These are phyloP conservation scores for Sebastes paucispinis DNA, from an alignment of 2,797 vertebrate species.

Conservation along the genomic window DNA sequence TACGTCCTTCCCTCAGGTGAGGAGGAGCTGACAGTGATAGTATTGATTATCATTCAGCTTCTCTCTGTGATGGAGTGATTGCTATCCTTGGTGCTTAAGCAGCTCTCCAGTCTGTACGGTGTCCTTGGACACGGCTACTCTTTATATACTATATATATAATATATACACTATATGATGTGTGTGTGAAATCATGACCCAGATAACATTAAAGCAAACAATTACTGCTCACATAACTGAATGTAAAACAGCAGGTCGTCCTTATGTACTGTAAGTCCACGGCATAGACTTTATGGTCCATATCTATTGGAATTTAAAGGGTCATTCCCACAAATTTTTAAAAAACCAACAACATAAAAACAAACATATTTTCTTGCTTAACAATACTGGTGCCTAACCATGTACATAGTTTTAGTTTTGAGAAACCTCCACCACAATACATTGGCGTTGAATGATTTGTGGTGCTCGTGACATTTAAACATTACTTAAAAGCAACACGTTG, in stretches of 20 bases:
- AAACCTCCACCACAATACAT: neutral
- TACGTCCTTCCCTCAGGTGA: conserved; percentile 46
- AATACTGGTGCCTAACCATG: no score
- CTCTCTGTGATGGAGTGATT: conserved; percentile 17
- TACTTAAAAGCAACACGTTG: neutral
- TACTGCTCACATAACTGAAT: neutral
- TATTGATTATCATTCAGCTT: conserved; percentile 53
- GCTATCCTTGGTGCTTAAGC: neutral
- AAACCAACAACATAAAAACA: neutral
- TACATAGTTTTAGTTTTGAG: neutral
- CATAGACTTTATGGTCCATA: neutral
- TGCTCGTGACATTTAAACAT: neutral
- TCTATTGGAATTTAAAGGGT: neutral
- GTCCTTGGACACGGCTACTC: conserved; percentile 20
- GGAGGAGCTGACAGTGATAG: conserved; percentile 40
- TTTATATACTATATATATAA: neutral
- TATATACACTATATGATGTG: neutral
- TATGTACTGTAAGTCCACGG: neutral
- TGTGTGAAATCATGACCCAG: neutral
- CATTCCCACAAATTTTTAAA: neutral
- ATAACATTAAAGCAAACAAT: neutral
- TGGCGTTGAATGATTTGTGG: neutral
- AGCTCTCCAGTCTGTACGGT: neutral
- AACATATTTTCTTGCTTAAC: neutral
- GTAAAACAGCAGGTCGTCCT: neutral